phyloP scores from a whole-genome alignment of 2,888 invertebrate species.

The Amaurobius ferox region DNA sequence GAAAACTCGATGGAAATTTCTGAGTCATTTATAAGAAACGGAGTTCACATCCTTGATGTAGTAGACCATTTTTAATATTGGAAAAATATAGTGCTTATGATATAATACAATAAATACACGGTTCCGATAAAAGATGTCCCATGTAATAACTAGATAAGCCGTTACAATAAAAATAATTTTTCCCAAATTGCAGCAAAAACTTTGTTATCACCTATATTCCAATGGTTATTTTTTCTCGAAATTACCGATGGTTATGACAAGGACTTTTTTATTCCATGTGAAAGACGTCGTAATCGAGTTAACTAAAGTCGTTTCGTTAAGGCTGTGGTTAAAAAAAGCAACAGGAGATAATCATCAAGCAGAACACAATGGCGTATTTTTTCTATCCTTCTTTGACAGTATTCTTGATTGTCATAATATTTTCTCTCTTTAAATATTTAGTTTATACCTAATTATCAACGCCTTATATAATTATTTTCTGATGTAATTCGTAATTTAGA shows the following conservation, averaged over 20 bases:
- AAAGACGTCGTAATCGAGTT: constrained; percentile 2
- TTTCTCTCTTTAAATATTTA: too few species aligned
- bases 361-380: background rate
- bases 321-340: background rate
- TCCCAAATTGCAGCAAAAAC: background rate
- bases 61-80: too few species aligned
- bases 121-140: too few species aligned
- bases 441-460: too few species aligned
- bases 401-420: background rate
- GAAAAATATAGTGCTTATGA: too few species aligned
- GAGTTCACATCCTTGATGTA: too few species aligned
- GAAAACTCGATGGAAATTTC: too few species aligned
- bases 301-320: background rate
- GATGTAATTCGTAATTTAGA: too few species aligned
- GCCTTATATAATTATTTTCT: too few species aligned
- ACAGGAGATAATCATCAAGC: background rate
- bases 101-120: too few species aligned
- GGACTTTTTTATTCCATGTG: background rate
- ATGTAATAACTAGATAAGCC: too few species aligned
- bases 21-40: too few species aligned
- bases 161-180: background rate
- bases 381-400: background rate
- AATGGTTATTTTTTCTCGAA: background rate
- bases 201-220: background rate
- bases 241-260: background rate